phyloP scores from a whole-genome alignment of 2,888 invertebrate species.

The Phoenoteleia sp. region DNA sequence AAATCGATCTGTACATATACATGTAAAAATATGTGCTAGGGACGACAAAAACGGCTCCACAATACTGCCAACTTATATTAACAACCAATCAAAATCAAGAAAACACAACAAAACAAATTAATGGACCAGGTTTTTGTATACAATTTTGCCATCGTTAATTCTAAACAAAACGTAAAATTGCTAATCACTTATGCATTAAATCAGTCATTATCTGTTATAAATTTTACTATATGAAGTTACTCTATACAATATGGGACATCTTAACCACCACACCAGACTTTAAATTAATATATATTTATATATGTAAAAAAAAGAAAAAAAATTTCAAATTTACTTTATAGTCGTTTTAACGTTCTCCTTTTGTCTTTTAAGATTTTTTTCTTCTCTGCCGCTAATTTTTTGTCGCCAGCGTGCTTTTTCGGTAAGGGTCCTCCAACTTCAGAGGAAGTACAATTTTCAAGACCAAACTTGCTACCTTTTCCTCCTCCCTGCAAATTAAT shows the following conservation, averaged over 20 bases:
- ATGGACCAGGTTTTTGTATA: conserved; percentile 71
- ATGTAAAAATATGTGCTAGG: conserved; percentile 85
- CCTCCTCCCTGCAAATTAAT: conserved; percentile 78
- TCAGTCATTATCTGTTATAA: conserved; percentile 81
- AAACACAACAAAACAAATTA: conserved; percentile 66
- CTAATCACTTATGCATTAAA: conserved; percentile 77
- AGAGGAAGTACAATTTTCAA: conserved; percentile 84
- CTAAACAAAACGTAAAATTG: conserved; percentile 44
- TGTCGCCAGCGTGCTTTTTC: conserved; percentile 95
- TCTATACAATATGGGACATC: conserved; percentile 82
- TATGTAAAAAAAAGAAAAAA: conserved; percentile 71
- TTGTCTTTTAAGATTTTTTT: conserved; percentile 94
- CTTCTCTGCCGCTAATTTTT: conserved; percentile 91
- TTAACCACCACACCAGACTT: conserved; percentile 82
- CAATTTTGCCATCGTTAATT: conserved; percentile 72
- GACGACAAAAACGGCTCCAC: conserved; percentile 71
- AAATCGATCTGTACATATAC: conserved; percentile 83
- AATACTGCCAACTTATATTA: conserved; percentile 74
- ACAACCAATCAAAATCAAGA: conserved; percentile 69
- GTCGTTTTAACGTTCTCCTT: conserved; percentile 94
- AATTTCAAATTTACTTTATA: conserved; percentile 88
- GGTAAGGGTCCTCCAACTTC: conserved; percentile 91
- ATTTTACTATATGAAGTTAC: conserved; percentile 81
- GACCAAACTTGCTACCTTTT: conserved; percentile 86
- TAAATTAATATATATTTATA: conserved; percentile 79